phyloP scores from a whole-genome alignment of 2,888 invertebrate genomes.

The Nemoura dubitans region DNA sequence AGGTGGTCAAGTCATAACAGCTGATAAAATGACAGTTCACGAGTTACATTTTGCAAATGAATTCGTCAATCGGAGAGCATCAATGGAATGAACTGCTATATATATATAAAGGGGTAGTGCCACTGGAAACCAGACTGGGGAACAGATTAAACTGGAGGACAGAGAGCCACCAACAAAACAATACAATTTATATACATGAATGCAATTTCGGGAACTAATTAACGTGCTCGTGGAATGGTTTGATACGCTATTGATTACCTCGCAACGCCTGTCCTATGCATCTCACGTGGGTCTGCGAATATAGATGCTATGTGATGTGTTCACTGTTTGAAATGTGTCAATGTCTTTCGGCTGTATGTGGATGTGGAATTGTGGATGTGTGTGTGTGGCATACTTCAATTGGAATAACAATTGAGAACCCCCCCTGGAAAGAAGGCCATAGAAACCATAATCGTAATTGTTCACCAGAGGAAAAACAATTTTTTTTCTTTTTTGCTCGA shows the following conservation, averaged over 20 bases:
- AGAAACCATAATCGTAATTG: too few relatives aligned
- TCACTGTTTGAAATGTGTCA: not conserved
- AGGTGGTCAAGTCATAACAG: not conserved
- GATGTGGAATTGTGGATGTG: not conserved
- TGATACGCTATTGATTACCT: conserved; percentile 4
- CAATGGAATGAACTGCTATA: not conserved
- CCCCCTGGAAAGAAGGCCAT: too few relatives aligned
- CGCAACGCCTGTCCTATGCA: not conserved
- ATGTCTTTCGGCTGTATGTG: not conserved
- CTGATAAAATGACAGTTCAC: not conserved
- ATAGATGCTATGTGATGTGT: not conserved
- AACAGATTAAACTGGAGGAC: not conserved
- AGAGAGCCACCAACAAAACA: not conserved
- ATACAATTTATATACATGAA: conserved; percentile 5
- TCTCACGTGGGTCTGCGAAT: not conserved
- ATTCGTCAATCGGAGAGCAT: not conserved
- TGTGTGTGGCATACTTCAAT: not conserved
- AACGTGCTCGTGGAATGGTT: not conserved
- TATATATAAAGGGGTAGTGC: not conserved
- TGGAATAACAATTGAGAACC: not conserved
- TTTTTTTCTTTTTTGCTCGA: too few relatives aligned
- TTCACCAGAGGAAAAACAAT: too few relatives aligned
- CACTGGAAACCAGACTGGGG: not conserved
- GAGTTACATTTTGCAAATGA: not conserved
- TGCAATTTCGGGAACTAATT: not conserved